Percentiles rank a stretch among this genome's conserved stretches.
phyloP scores from a whole-genome alignment of 2,888 invertebrate genomes.

The Meteorus colon region DNA sequence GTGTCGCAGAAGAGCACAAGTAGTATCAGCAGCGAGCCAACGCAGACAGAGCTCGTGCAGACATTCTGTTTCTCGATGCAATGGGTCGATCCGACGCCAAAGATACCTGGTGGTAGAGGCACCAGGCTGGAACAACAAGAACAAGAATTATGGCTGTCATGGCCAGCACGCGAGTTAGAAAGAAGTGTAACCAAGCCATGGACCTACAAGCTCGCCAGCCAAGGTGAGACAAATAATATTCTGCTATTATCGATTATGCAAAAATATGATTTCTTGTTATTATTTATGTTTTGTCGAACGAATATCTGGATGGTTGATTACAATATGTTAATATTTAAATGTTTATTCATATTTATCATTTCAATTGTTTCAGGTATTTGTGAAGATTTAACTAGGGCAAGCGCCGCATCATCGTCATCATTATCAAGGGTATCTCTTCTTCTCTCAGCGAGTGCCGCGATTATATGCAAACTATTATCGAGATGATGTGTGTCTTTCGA shows the following conservation, averaged over 20 bases:
- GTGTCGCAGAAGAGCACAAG: slow-evolving; percentile 75
- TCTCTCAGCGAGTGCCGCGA: slow-evolving; percentile 57
- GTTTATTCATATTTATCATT: not conserved
- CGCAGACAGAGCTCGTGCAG: slow-evolving; percentile 54
- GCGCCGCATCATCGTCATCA: slow-evolving; percentile 65
- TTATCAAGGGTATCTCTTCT: slow-evolving; percentile 62
- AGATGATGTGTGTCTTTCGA: slow-evolving; percentile 67
- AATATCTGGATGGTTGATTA: too few species aligned
- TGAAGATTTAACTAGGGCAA: slow-evolving; percentile 68
- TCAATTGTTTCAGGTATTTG: slow-evolving; percentile 65
- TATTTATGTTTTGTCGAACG: not conserved
- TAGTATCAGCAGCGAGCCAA: slow-evolving; percentile 47
- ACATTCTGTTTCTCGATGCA: slow-evolving; percentile 70
- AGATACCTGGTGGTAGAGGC: slow-evolving; percentile 57
- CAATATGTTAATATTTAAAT: not conserved
- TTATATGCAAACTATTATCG: slow-evolving; percentile 61
- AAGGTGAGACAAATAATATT: slow-evolving; percentile 59
- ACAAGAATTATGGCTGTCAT: slow-evolving; percentile 66
- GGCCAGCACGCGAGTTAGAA: slow-evolving; percentile 64
- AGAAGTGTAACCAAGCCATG: slow-evolving; percentile 62
- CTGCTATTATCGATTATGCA: not conserved
- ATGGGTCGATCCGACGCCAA: slow-evolving; percentile 57
- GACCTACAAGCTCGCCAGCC: slow-evolving; percentile 66
- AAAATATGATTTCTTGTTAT: slow-evolving; percentile 18
- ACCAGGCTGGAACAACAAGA: slow-evolving; percentile 59